Conservation (phyloP, 2,113 vertebrate genomes). For the Raphicerus campestris region DNA sequence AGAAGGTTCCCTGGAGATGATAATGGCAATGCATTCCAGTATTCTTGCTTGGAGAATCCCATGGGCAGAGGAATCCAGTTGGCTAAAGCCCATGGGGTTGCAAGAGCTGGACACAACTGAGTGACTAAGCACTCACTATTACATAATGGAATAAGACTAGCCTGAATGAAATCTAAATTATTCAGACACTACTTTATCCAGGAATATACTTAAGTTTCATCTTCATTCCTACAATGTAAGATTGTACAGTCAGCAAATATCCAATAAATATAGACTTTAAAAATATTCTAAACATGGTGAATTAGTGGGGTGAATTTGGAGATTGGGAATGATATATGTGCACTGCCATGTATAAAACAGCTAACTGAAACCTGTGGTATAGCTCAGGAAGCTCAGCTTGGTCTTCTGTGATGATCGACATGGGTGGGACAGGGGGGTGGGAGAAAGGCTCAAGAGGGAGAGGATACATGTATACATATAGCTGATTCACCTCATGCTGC, state of each 20-base stretch:
- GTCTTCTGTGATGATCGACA: neutral
- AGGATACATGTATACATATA: neutral
- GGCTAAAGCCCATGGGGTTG: neutral
- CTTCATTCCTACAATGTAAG: neutral
- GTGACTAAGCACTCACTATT: neutral
- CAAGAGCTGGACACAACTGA: neutral
- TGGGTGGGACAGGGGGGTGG: neutral
- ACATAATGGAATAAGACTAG: neutral
- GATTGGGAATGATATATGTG: neutral
- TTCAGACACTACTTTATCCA: neutral
- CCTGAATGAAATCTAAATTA: neutral
- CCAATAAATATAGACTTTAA: neutral
- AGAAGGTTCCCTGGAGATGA: neutral
- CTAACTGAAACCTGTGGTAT: neutral
- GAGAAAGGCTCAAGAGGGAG: neutral
- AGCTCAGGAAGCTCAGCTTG: neutral
- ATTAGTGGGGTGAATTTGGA: neutral
- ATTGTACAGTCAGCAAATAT: neutral
- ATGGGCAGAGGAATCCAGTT: neutral
- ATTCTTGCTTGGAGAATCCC: neutral
- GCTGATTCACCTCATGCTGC: neutral
- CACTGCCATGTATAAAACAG: neutral
- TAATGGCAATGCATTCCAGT: neutral
- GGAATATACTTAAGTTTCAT: neutral
- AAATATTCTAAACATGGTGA: neutral